Conservation (phyloP, 2,888 invertebrate genomes). For the Autographa gamma region DNA sequence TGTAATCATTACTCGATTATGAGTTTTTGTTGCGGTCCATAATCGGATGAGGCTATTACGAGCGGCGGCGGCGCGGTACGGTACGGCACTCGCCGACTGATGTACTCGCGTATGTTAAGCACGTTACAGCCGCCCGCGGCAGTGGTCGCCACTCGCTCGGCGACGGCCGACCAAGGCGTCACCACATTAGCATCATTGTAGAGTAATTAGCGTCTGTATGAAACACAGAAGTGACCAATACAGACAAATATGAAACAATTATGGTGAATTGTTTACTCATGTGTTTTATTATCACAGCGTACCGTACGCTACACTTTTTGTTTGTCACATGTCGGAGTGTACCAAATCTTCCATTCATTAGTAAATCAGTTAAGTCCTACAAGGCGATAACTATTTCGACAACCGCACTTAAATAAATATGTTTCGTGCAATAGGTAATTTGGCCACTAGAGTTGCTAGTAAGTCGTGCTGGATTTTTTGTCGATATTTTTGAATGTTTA, state of each 20-base stretch:
- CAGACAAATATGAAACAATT: not conserved
- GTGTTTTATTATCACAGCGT: not conserved
- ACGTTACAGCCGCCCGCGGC: too few species aligned
- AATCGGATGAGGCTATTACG: conserved; percentile 29
- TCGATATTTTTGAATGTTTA: not conserved
- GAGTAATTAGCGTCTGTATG: not conserved
- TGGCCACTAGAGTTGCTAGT: not conserved
- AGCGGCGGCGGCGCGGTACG: conserved; percentile 8
- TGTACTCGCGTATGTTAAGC: too few species aligned
- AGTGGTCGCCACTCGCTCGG: not conserved
- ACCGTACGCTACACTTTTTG: not conserved
- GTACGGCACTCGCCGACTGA: not conserved
- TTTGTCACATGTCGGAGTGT: not conserved
- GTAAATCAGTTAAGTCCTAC: not conserved
- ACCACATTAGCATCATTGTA: not conserved
- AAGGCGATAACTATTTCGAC: not conserved
- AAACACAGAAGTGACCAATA: not conserved
- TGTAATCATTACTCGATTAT: conserved; percentile 45
- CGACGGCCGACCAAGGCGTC: not conserved
- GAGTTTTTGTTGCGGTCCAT: conserved; percentile 39
- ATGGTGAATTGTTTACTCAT: not conserved
- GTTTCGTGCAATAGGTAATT: not conserved
- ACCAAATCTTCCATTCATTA: not conserved
- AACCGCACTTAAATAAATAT: not conserved
- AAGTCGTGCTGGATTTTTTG: not conserved